phyloP scores from a whole-genome alignment of 2,888 invertebrate species.

The Cataglyphis livida region DNA sequence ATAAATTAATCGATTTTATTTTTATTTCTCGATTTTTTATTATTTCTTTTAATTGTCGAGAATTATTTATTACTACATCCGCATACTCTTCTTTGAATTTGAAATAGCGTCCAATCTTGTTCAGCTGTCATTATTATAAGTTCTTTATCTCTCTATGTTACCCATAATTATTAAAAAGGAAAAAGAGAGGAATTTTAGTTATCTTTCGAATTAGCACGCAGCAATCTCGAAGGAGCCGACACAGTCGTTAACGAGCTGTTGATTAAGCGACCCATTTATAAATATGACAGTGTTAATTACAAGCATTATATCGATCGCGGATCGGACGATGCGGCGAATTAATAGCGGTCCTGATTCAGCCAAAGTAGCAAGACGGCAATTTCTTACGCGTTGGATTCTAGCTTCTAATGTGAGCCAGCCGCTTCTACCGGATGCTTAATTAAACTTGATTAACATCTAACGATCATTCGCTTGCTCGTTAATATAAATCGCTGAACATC shows the following conservation, averaged over 20 bases:
- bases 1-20: neutral
- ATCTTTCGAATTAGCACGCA: neutral
- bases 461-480: slow-evolving; percentile 52
- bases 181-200: slow-evolving; percentile 10
- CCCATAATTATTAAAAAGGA: neutral
- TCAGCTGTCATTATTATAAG: neutral
- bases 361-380: slow-evolving; percentile 44
- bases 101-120: slow-evolving; percentile 1
- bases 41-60: neutral
- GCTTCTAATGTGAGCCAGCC: slow-evolving; percentile 41
- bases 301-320: slow-evolving; percentile 49
- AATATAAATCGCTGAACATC: slow-evolving; percentile 61
- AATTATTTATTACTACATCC: neutral
- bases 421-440: slow-evolving; percentile 51
- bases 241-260: slow-evolving; percentile 36
- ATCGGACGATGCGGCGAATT: slow-evolving; percentile 42
- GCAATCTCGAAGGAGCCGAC: slow-evolving; percentile 23
- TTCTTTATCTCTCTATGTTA: neutral
- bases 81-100: neutral
- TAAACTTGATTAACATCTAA: slow-evolving; percentile 69
- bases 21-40: neutral
- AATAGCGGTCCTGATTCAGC: slow-evolving; percentile 50
- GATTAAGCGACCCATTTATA: slow-evolving; percentile 56
- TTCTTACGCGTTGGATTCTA: slow-evolving; percentile 52
- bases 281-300: slow-evolving; percentile 53